A percentile compares a stretch with the other conserved stretches of the same genome.
Evolutionary conservation across 2,797 vertebrate species (phyloP).

Genomic region (Clangula hyemalis): DNA sequence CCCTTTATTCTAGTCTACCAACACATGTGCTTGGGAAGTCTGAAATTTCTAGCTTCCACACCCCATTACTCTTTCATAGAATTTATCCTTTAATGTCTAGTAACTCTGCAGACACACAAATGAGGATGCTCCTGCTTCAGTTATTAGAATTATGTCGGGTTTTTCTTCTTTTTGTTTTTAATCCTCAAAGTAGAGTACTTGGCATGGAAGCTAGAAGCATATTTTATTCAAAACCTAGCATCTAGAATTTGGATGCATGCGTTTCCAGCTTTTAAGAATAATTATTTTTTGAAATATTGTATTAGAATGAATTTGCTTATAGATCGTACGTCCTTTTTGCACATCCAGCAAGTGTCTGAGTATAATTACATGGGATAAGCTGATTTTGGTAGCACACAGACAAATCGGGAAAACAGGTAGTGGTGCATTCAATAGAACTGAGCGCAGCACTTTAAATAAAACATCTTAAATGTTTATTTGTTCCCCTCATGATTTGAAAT

Average conservation of each 20-base stretch:
- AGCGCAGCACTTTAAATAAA: not conserved
- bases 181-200: not conserved
- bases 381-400: not conserved
- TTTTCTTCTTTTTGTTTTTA: slow-evolving; percentile 32
- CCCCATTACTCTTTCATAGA: not conserved
- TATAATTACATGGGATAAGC: not conserved
- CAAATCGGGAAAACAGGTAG: not conserved
- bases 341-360: not conserved
- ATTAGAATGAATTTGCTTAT: not conserved
- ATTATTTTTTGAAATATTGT: not conserved
- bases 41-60: not conserved
- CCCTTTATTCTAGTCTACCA: not conserved
- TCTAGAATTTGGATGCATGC: not conserved
- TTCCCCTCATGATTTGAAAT: not conserved
- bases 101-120: not conserved
- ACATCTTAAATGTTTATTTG: not conserved
- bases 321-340: not conserved
- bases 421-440: not conserved
- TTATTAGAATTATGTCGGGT: not conserved
- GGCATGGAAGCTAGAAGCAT: not conserved
- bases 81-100: not conserved
- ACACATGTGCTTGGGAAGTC: not conserved
- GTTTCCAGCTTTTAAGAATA: not conserved
- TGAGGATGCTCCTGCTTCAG: not conserved
- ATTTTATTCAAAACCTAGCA: not conserved